A percentile compares a stretch with the other conserved stretches of the same genome.
These are phyloP conservation scores for Brachyistius frenatus DNA, from an alignment of 2,113 vertebrate species.

Conservation along the genomic window DNA sequence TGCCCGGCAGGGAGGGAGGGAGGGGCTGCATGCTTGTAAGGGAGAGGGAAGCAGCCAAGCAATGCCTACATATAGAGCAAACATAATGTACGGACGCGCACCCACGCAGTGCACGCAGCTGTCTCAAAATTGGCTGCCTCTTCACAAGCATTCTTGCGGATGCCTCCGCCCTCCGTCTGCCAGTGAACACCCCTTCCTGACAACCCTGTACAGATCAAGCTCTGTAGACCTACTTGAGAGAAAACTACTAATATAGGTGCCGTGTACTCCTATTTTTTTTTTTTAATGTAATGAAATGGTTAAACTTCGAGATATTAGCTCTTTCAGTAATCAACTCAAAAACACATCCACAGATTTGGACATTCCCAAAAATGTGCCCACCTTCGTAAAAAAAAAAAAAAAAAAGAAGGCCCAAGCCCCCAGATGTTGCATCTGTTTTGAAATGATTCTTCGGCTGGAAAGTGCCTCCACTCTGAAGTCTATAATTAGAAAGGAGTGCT, in stretches of 20 bases:
- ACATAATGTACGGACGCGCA: constrained; percentile 5
- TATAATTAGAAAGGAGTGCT: constrained; percentile 67
- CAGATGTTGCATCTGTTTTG: constrained; percentile 36
- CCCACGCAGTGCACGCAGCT: constrained; percentile 40
- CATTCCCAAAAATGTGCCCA: neutral
- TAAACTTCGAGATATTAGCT: neutral
- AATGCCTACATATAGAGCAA: constrained; percentile 32
- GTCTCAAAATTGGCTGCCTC: constrained; percentile 58
- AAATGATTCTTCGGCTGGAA: constrained; percentile 51
- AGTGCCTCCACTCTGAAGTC: constrained; percentile 36
- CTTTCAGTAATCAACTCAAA: neutral
- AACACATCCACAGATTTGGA: neutral
- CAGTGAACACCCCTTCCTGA: constrained; percentile 25
- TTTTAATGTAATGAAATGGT: neutral
- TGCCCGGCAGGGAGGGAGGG: neutral
- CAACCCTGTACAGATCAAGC: neutral
- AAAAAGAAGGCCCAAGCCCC: neutral
- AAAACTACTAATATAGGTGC: neutral
- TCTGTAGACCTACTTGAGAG: neutral
- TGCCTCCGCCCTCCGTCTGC: constrained; percentile 20
- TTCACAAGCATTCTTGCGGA: constrained; percentile 70
- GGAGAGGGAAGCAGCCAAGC: constrained; percentile 9
- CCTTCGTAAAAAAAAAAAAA: neutral
- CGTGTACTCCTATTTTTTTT: neutral
- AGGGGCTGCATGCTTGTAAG: neutral